Evolutionary conservation across 92 coral and sea anemone species (phyloP), one percentile per base, ranked within the genome.

Genomic region (Phenganax stokvisi): DNA sequence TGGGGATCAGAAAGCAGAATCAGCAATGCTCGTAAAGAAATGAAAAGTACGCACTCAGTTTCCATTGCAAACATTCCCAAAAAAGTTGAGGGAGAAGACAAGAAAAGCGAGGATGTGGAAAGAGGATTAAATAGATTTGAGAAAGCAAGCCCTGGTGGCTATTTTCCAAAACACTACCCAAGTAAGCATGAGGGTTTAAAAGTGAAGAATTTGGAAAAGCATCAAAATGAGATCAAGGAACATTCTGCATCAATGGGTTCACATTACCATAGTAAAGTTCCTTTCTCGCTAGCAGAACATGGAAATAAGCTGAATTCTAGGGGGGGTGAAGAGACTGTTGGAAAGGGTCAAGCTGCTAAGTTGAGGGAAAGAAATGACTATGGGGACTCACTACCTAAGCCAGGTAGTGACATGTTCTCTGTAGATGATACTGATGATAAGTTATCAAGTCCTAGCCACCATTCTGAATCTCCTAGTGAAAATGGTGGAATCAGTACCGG

Each of bases 391-490:
- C 47, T 77, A 12, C 81, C 71, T 31, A 77, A 63, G 29, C 82
- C 69, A 57, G 64, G 67, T 63, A 57, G 28, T 73, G 79, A 73
- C 28, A 65, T 54, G 87, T 79, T 74, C 30, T 79, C 74, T 28
- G 66, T 28, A 9, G 73, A 83, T 12, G 63, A 74, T 9, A 74
- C 61, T 1, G 82, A 53, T 16, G 65, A 74, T 11, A 9, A 6
- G 8, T 16, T 52, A 4, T 76, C 81, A 9, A 76, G 51, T 9
- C 28, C 71, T 56, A 30, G 31, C 16, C 37, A 75, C 30, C 80
- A 29, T 9, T 27, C 30, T 6, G 10, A 59, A 65, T 12, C 30
- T 17, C 1, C 54, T 15, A 53, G 17, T 27, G 17, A 56, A 9
- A 73, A 64, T 52, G 56, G 52, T 51, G 10, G 54, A 73, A 53